Percentiles rank a stretch among this genome's conserved stretches.
phyloP scores from a whole-genome alignment of 2,888 invertebrate species.

The Rhorus exstirpatorius region DNA sequence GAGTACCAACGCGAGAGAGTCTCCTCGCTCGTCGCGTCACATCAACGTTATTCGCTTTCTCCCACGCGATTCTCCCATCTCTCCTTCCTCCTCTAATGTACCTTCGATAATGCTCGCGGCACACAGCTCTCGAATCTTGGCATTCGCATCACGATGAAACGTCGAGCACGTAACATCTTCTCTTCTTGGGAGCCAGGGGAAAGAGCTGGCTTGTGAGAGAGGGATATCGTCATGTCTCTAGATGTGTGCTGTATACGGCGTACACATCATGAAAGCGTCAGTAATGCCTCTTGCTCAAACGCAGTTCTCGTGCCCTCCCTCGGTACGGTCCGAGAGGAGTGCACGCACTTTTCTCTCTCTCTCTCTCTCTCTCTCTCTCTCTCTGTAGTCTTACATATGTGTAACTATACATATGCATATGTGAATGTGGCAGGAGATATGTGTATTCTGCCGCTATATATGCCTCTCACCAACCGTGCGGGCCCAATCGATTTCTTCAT shows the following conservation, averaged over 20 bases:
- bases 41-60: constrained; percentile 55
- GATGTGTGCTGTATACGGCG: not conserved
- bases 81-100: constrained; percentile 34
- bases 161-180: constrained; percentile 85
- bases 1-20: not conserved
- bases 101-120: constrained; percentile 21
- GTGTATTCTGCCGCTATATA: constrained; percentile 29
- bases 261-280: constrained; percentile 22
- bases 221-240: constrained; percentile 1
- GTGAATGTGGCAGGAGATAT: constrained; percentile 18
- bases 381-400: constrained; percentile 16
- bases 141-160: constrained; percentile 79
- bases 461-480: constrained; percentile 54
- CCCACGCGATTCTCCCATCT: constrained; percentile 56
- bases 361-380: constrained; percentile 10
- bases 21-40: constrained; percentile 32
- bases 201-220: constrained; percentile 37
- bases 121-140: constrained; percentile 59
- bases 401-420: not conserved
- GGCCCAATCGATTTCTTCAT: constrained; percentile 71
- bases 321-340: constrained; percentile 55
- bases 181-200: constrained; percentile 82
- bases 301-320: constrained; percentile 54
- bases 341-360: constrained; percentile 50
- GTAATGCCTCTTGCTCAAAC: constrained; percentile 63